phyloP scores from a whole-genome alignment of 2,888 invertebrate genomes.

The Trichogramma evanescens region DNA sequence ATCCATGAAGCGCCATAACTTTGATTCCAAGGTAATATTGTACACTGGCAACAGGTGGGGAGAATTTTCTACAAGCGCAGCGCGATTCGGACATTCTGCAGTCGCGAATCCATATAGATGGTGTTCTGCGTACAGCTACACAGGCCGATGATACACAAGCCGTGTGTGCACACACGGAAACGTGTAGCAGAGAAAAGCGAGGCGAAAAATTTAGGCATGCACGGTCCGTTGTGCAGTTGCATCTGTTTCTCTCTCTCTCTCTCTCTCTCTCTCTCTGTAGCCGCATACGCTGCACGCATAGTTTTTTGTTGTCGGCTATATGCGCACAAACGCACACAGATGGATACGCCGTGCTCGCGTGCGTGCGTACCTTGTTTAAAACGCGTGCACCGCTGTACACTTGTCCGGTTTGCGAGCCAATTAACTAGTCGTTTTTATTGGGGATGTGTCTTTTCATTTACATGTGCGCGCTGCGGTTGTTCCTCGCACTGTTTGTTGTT shows the following conservation, averaged over 20 bases:
- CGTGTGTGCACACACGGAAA: not conserved
- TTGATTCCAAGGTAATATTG: constrained; percentile 43
- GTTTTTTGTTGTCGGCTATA: too few species aligned
- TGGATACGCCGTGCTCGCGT: not conserved
- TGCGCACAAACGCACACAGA: too few species aligned
- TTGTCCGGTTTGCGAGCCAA: not conserved
- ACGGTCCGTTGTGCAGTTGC: not conserved
- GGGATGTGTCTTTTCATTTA: not conserved
- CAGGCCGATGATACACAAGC: too few species aligned
- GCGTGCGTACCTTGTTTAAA: not conserved
- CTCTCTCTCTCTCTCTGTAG: not conserved
- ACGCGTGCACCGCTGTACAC: not conserved
- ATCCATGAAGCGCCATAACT: constrained; percentile 32
- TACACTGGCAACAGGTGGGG: constrained; percentile 44
- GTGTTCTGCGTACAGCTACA: too few species aligned
- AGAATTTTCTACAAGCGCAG: constrained; percentile 36
- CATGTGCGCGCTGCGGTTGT: not conserved
- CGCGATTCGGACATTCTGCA: too few species aligned
- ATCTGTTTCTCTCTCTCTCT: not conserved
- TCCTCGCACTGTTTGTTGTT: too few species aligned
- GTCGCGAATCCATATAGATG: too few species aligned
- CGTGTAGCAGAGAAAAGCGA: not conserved
- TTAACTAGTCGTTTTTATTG: not conserved
- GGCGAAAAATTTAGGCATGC: not conserved
- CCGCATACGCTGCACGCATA: too few species aligned